Conservation (phyloP, 2,888 invertebrate species). For the Chrysolina oricalcia region DNA sequence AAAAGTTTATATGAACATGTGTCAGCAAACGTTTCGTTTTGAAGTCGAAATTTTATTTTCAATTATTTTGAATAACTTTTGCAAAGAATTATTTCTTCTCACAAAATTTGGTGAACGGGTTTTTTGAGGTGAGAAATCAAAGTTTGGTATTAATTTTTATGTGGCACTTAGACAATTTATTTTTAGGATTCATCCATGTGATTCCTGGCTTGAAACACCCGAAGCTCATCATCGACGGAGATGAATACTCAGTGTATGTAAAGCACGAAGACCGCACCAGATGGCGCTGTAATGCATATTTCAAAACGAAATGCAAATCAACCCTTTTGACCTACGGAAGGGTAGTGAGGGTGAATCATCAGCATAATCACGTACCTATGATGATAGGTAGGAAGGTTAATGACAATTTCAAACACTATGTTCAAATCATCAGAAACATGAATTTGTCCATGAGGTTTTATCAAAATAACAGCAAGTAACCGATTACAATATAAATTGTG, state of each 20-base stretch:
- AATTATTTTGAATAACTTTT: too few relatives aligned
- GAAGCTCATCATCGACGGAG: constrained; percentile 58
- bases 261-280: constrained; percentile 56
- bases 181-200: constrained; percentile 55
- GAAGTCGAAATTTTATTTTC: too few relatives aligned
- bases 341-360: constrained; percentile 53
- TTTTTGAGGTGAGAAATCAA: too few relatives aligned
- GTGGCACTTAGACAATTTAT: constrained; percentile 43
- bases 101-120: too few relatives aligned
- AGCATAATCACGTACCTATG: constrained; percentile 57
- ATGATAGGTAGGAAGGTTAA: constrained; percentile 43
- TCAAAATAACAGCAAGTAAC: background rate
- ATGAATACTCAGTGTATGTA: constrained; percentile 58
- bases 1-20: too few relatives aligned
- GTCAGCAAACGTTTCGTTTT: too few relatives aligned
- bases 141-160: too few relatives aligned
- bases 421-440: constrained; percentile 48
- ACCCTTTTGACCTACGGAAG: constrained; percentile 54
- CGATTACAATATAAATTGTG: too few relatives aligned
- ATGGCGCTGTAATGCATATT: constrained; percentile 62
- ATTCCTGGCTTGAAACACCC: constrained; percentile 57
- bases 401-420: constrained; percentile 44
- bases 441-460: background rate
- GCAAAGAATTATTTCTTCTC: too few relatives aligned
- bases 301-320: constrained; percentile 56